Conservation (phyloP, 2,797 vertebrate genomes). For the Lophius americanus region DNA sequence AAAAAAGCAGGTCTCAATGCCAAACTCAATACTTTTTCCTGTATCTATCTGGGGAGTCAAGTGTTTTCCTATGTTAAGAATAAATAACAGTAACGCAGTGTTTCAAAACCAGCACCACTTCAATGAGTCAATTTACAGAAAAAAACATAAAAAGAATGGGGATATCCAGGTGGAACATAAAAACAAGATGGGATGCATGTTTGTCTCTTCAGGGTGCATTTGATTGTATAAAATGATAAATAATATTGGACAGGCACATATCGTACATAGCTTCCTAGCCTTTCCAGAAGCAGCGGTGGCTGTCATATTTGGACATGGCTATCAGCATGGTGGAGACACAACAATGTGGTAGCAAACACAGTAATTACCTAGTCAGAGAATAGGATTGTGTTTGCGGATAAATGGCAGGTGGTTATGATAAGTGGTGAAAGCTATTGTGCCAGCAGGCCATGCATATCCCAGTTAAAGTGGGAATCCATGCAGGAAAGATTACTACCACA, state of each 20-base stretch:
- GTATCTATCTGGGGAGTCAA: constrained; percentile 36
- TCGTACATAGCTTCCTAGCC: constrained; percentile 41
- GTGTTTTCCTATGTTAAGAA: constrained; percentile 7
- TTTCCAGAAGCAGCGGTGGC: constrained; percentile 57
- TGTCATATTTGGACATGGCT: constrained; percentile 61
- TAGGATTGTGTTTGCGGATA: constrained; percentile 70
- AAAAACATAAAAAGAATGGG: neutral
- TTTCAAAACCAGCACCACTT: constrained; percentile 10
- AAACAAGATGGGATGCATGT: constrained; percentile 30
- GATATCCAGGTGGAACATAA: constrained; percentile 6
- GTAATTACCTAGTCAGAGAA: constrained; percentile 75
- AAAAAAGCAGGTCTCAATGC: constrained; percentile 36
- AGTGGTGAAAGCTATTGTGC: constrained; percentile 66
- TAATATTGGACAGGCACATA: constrained; percentile 40
- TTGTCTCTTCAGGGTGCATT: constrained; percentile 38
- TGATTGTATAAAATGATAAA: constrained; percentile 47
- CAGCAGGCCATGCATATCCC: constrained; percentile 59
- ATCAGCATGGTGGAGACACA: constrained; percentile 70
- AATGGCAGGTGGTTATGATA: constrained; percentile 76
- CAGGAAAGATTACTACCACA: constrained; percentile 72
- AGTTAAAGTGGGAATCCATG: constrained; percentile 67
- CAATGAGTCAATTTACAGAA: constrained; percentile 35
- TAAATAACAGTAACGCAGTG: constrained; percentile 14
- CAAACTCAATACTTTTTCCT: neutral
- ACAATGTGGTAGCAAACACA: constrained; percentile 70